These are phyloP conservation scores for Rhagium mordax DNA, from an alignment of 2,888 invertebrate species.

Conservation along the genomic window DNA sequence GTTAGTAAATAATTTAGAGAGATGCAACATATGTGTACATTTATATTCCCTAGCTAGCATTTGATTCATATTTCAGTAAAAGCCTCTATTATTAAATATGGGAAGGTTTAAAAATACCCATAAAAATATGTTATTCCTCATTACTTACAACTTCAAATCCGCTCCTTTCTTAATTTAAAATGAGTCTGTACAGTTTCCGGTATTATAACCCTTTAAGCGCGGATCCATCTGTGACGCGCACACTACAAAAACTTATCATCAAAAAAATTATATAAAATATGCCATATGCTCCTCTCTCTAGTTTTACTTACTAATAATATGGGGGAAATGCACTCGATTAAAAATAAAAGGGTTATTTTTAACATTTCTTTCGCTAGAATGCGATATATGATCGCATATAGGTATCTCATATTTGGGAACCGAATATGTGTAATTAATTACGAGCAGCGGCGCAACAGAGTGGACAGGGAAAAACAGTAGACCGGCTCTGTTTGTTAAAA, in stretches of 20 bases:
- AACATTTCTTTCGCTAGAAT: slow-evolving; percentile 40
- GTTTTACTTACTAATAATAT: slow-evolving; percentile 44
- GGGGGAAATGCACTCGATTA: slow-evolving; percentile 51
- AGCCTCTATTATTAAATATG: slow-evolving; percentile 25
- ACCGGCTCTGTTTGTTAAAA: too few relatives aligned
- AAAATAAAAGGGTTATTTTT: slow-evolving; percentile 55
- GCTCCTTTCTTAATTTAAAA: slow-evolving; percentile 50
- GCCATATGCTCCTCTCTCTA: slow-evolving; percentile 55
- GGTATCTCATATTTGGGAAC: slow-evolving; percentile 10
- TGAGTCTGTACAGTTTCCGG: slow-evolving; percentile 54
- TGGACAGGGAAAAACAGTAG: too few relatives aligned
- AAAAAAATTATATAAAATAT: slow-evolving; percentile 61
- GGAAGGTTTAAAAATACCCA: slow-evolving; percentile 43
- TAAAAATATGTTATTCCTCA: slow-evolving; percentile 53
- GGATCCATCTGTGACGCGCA: slow-evolving; percentile 47
- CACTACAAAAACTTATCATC: slow-evolving; percentile 58
- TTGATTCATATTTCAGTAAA: background rate
- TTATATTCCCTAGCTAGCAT: background rate
- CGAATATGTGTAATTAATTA: slow-evolving; percentile 30
- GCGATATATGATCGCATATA: slow-evolving; percentile 23
- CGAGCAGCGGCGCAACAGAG: too few relatives aligned
- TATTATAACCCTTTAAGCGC: slow-evolving; percentile 53
- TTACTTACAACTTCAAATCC: slow-evolving; percentile 43
- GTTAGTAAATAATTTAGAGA: too few relatives aligned
- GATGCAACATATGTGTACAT: too few relatives aligned